phyloP scores from a whole-genome alignment of 2,113 vertebrate genomes.

The Symphodus melops region DNA sequence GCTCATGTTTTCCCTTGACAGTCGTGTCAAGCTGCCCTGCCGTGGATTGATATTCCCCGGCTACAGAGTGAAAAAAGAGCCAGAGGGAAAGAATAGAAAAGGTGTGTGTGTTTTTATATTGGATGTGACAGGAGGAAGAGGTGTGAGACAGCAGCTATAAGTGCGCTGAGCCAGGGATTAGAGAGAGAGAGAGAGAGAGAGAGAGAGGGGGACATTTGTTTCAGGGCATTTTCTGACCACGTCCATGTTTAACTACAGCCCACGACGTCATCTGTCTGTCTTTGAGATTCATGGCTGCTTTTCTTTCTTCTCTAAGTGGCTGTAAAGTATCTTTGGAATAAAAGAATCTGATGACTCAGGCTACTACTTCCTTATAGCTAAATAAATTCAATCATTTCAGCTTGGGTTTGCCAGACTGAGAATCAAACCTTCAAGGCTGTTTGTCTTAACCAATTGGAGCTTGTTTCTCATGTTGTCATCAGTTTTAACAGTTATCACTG shows the following conservation, averaged over 20 bases:
- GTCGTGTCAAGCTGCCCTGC: background rate
- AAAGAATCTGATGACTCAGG: background rate
- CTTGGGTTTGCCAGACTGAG: no score
- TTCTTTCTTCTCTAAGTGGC: background rate
- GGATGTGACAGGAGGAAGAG: conserved; percentile 20
- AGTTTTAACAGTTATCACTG: no score
- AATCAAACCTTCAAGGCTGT: background rate
- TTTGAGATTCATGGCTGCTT: background rate
- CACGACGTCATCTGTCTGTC: conserved; percentile 24
- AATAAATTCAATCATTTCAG: background rate
- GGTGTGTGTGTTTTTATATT: conserved; percentile 12
- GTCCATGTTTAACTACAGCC: conserved; percentile 23
- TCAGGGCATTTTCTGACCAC: conserved; percentile 30
- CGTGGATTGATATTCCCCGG: conserved; percentile 17
- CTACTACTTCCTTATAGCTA: no score
- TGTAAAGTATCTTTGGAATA: background rate
- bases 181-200: conserved; percentile 15
- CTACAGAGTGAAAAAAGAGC: conserved; percentile 4
- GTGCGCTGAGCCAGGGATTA: conserved; percentile 26
- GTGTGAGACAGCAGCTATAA: conserved; percentile 22
- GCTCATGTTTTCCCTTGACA: conserved; percentile 2
- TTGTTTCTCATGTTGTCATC: no score
- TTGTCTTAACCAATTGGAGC: no score
- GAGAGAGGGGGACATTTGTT: conserved; percentile 8
- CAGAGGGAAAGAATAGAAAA: background rate